Conservation (phyloP, 2,113 vertebrate species). For the Dipodomys ordii region DNA sequence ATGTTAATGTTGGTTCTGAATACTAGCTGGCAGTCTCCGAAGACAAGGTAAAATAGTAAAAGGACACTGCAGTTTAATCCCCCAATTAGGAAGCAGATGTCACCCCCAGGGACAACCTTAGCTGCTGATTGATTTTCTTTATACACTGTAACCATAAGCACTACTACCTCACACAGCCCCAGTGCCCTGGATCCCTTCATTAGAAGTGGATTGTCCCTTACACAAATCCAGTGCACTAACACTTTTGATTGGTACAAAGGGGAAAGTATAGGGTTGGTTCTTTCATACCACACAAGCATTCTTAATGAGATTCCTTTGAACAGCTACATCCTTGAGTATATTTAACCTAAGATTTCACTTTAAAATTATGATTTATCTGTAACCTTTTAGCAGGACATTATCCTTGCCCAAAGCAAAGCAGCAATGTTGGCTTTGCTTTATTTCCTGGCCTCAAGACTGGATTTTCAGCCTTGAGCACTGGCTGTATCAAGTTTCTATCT, state of each 20-base stretch:
- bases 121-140: conserved; percentile 71
- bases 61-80: conserved; percentile 65
- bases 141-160: conserved; percentile 50
- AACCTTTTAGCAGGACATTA: conserved; percentile 22
- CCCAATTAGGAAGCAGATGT: conserved; percentile 67
- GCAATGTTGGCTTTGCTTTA: conserved; percentile 16
- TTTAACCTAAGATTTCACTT: conserved; percentile 52
- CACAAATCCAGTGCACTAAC: conserved; percentile 44
- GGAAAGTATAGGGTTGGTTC: conserved; percentile 52
- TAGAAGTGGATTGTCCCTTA: conserved; percentile 2
- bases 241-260: conserved; percentile 35
- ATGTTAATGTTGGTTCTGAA: conserved; percentile 72
- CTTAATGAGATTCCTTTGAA: conserved; percentile 63
- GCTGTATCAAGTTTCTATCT: not conserved
- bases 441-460: conserved; percentile 13
- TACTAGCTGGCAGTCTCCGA: conserved; percentile 62
- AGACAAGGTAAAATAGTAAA: conserved; percentile 71
- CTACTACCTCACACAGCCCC: conserved; percentile 8
- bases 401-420: conserved; percentile 45
- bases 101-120: conserved; percentile 51
- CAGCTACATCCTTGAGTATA: conserved; percentile 1
- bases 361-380: conserved; percentile 36
- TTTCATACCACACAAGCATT: conserved; percentile 50
- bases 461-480: not conserved
- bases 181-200: not conserved